Conservation (phyloP, 2,797 vertebrate species). For the Coracias cyanogaster region DNA sequence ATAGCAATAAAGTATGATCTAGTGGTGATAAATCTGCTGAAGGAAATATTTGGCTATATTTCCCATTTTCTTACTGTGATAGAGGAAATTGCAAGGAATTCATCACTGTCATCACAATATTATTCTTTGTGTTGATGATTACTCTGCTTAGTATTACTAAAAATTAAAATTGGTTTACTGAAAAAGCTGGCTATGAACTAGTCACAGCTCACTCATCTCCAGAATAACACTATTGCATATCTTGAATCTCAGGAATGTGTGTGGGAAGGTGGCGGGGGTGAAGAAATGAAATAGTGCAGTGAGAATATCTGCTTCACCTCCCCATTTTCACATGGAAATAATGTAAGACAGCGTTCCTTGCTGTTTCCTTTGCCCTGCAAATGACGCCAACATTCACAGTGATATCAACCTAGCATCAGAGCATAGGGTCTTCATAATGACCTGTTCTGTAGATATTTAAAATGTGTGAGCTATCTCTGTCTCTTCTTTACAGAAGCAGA, state of each 20-base stretch:
- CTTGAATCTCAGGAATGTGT: not conserved
- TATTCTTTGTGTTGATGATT: conserved; percentile 11
- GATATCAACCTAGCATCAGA: not conserved
- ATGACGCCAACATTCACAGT: not conserved
- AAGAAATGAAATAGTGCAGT: not conserved
- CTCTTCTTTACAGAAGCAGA: not conserved
- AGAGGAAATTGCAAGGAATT: conserved; percentile 21
- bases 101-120: not conserved
- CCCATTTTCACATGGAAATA: not conserved
- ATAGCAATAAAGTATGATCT: not conserved
- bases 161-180: not conserved
- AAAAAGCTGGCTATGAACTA: not conserved
- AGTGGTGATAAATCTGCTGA: conserved; percentile 13
- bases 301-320: not conserved
- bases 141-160: not conserved
- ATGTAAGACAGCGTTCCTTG: not conserved
- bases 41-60: conserved; percentile 5
- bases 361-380: not conserved
- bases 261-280: not conserved
- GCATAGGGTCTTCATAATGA: not conserved
- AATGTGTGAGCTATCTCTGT: not conserved
- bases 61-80: not conserved
- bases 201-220: not conserved
- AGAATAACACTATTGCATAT: not conserved
- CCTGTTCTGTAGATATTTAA: not conserved